phyloP scores from a whole-genome alignment of 2,113 vertebrate genomes.

The Dryoscopus gambensis region DNA sequence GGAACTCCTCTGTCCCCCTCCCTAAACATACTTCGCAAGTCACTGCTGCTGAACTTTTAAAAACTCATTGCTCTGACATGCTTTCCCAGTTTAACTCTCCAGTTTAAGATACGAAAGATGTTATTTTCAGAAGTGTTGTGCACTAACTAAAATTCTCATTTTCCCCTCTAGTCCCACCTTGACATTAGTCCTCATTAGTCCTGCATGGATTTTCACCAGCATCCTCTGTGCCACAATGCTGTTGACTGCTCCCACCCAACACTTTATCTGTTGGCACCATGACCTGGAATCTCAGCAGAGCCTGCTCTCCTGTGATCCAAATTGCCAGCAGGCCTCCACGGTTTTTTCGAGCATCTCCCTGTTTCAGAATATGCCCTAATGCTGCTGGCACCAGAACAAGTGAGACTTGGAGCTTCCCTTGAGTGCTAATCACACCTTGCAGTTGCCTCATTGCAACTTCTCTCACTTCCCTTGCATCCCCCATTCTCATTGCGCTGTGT shows the following conservation, averaged over 20 bases:
- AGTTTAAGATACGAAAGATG: neutral
- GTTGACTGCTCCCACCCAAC: neutral
- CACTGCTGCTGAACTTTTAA: neutral
- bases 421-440: conserved; percentile 42
- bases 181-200: neutral
- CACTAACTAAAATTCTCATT: neutral
- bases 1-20: neutral
- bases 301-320: conserved; percentile 20
- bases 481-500: neutral
- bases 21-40: neutral
- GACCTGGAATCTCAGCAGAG: conserved; percentile 7
- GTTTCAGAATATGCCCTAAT: conserved; percentile 3
- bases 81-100: neutral
- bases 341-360: conserved; percentile 4
- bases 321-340: conserved; percentile 30
- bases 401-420: conserved; percentile 48
- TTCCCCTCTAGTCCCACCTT: neutral
- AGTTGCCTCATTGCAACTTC: conserved; percentile 53
- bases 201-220: neutral
- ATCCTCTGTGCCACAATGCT: neutral
- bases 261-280: neutral
- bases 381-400: conserved; percentile 47
- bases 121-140: neutral
- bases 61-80: neutral
- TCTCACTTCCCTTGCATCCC: conserved; percentile 18